These are phyloP conservation scores for Onychomys leucogaster DNA, from an alignment of 2,797 vertebrate species.

Conservation along the genomic window DNA sequence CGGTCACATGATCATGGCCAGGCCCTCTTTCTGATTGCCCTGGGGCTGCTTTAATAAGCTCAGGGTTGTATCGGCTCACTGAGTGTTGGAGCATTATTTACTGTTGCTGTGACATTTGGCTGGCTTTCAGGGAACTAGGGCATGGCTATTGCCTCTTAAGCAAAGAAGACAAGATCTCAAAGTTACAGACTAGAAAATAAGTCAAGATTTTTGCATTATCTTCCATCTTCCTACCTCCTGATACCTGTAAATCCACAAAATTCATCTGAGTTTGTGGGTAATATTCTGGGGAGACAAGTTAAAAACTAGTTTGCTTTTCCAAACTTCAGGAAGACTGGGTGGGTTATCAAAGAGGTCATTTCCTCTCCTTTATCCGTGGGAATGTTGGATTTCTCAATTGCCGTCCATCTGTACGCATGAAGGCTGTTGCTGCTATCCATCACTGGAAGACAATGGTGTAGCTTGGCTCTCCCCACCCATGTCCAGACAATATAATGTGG, in stretches of 20 bases:
- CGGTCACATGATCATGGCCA: neutral
- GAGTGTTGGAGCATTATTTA: neutral
- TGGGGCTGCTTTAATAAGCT: neutral
- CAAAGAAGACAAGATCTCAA: neutral
- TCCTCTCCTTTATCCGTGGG: neutral
- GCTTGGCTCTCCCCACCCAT: neutral
- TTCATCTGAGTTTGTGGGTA: neutral
- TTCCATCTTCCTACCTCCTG: neutral
- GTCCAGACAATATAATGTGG: neutral
- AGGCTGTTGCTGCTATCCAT: neutral
- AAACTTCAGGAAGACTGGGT: neutral
- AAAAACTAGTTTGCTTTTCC: neutral
- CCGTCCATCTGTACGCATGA: neutral
- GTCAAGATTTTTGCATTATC: neutral
- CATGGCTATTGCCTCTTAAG: neutral
- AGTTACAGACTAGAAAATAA: neutral
- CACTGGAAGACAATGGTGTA: neutral
- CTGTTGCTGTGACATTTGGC: neutral
- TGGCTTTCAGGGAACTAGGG: neutral
- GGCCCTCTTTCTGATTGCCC: neutral
- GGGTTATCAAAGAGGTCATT: neutral
- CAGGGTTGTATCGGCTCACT: neutral
- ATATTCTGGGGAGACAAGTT: neutral
- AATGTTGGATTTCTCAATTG: neutral
- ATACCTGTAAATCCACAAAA: neutral